Base-by-base conservation (phyloP, 1,140 invertebrate species). In the Teleopsis dalmanni region DNA sequence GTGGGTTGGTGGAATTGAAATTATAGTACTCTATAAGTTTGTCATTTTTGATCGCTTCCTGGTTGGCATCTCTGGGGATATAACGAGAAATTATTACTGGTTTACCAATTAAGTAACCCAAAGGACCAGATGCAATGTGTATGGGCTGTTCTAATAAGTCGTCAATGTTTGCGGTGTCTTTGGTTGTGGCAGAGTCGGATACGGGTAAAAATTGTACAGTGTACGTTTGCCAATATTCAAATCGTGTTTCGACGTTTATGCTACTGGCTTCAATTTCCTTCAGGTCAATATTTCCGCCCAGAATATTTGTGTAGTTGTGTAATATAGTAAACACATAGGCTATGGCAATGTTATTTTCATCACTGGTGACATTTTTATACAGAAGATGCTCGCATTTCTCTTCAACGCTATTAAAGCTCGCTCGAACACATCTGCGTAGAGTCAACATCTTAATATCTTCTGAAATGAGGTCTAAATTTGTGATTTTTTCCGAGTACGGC, bases 91-190 rank as follows among this genome's bases (percentile, higher is more conserved):
- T 11, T 10, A 69, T 51, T 3, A 70, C 2, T 1, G 66, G 66
- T 0, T 56, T 47, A 6, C 64, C 59, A 3, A 21, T 37, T 3
- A 55, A 29, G 47, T 70, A 70, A 4, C 66, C 66, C 18, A 70
- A 47, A 35, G 64, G 52, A 6, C 66, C 62, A 0, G 64, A 66
- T 9, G 6, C 3, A 18, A n/a, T 43, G 27, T 29, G 26, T 19
- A 19, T 29, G 5, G 18, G 19, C n/a, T n/a, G n/a, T n/a, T n/a
- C n/a, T n/a, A n/a, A n/a, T n/a, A n/a, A n/a, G n/a, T n/a, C n/a
- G n/a, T n/a, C n/a, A n/a, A n/a, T n/a, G n/a, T n/a, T n/a, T n/a
- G n/a, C n/a, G n/a, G n/a, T n/a, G n/a, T n/a, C n/a, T n/a, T n/a
- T n/a, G n/a, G n/a, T n/a, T n/a, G n/a, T n/a, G n/a, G n/a, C n/a